Base-by-base conservation (phyloP, 2,888 invertebrate genomes). In the Malacosoma neustria region DNA sequence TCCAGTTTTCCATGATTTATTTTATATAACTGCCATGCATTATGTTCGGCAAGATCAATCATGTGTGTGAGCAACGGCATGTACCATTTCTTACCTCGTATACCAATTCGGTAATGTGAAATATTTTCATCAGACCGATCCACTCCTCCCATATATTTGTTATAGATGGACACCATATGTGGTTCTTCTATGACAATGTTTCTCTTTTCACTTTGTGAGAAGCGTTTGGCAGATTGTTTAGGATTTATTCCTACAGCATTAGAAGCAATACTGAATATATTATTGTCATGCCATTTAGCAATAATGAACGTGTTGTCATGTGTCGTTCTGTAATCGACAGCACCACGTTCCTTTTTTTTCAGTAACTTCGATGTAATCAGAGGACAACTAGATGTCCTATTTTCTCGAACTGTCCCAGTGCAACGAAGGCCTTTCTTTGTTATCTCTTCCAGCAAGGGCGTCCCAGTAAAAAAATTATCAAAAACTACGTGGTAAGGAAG, bases 331-430 rank as follows among this genome's bases (percentile, higher is more conserved):
- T 35, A 39, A 43, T 50, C 43, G 38, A 43, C 38, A 48, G 43
- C 42, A 43, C 49, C 48, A 41, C 46, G 41, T 41, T 45, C 40
- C 40, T 45, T 41, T 43, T 45, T 46, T 46, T 48, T 50, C 39
- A 42, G 42, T 39, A 39, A 39, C 35, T 39, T 39, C 33, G 33
- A 36, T 36, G 30, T 33, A 37, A 33, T 46, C 39, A 47, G 43
- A 43, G 47, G 47, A 43, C 45, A 45, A 41, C 41, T 47, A 41
- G 39, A 42, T 40, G 42, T 43, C 40, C 45, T 43, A 43, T 48
- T 45, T 43, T 45, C 44, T 44, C 44, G 45, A 45, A 49, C 15
- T 15, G 15, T 15, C 15, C 15, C 15, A 15, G 48, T 46, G 41
- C 43, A 41, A 40, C 41, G 40, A 47, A 42, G 44, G 40, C 41